Percentiles rank a stretch among this genome's conserved stretches.
Evolutionary conservation across 2,797 vertebrate species (phyloP).

Genomic region (Somateria mollissima): DNA sequence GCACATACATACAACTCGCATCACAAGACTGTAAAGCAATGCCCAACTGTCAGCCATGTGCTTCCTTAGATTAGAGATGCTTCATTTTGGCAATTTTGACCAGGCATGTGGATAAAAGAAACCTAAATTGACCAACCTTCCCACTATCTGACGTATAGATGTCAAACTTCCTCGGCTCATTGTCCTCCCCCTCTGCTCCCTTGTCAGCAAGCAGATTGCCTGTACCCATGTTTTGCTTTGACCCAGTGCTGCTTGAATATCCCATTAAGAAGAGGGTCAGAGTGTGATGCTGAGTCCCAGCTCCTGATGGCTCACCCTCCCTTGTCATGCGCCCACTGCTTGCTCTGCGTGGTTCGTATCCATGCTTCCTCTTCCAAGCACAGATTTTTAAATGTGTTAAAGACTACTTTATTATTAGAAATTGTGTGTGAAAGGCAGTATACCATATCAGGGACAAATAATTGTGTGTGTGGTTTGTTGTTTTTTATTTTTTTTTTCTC

Average conservation of each 20-base stretch:
- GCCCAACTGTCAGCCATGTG: background rate
- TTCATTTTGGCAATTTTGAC: background rate
- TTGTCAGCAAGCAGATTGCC: background rate
- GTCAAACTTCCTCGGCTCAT: background rate
- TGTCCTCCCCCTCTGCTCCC: background rate
- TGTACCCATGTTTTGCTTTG: background rate
- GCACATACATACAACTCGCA: background rate
- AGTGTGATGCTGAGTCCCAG: background rate
- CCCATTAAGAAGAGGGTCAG: background rate
- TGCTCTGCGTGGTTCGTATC: background rate
- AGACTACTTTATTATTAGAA: background rate
- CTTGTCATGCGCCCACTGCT: background rate
- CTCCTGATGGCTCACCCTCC: background rate
- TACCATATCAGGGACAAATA: background rate
- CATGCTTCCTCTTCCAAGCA: background rate
- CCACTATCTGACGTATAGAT: background rate
- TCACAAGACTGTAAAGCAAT: background rate
- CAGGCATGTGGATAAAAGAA: background rate
- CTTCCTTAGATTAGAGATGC: constrained; percentile 3
- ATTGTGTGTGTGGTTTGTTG: background rate
- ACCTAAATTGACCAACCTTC: background rate
- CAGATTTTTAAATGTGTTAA: background rate
- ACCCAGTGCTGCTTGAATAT: background rate
- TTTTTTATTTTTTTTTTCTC: too few species aligned
- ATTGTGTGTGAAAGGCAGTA: background rate